Evolutionary conservation across 2,797 vertebrate species (phyloP).

Genomic region (Rhyacichthys aspro): DNA sequence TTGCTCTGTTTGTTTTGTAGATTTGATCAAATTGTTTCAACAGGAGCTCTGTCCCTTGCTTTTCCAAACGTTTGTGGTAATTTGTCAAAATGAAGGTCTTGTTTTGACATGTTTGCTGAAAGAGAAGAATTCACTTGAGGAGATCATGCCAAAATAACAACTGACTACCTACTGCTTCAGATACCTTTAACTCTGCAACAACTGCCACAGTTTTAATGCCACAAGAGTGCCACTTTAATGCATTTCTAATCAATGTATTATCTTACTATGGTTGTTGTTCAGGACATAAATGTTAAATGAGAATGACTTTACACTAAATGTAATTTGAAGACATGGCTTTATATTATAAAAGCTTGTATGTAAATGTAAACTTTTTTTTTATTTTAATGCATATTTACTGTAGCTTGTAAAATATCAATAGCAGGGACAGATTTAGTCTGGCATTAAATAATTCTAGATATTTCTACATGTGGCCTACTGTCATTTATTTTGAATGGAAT

Average conservation of each 20-base stretch:
- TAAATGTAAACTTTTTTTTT: slow-evolving; percentile 79
- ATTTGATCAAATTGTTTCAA: slow-evolving; percentile 39
- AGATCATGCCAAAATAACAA: slow-evolving; percentile 58
- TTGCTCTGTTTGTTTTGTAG: slow-evolving; percentile 25
- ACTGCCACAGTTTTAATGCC: slow-evolving; percentile 23
- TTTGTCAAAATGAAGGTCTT: slow-evolving; percentile 26
- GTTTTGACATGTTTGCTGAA: slow-evolving; percentile 34
- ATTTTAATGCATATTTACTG: slow-evolving; percentile 77
- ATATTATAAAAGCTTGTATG: slow-evolving; percentile 80
- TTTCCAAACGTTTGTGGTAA: slow-evolving; percentile 35
- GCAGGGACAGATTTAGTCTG: slow-evolving; percentile 79
- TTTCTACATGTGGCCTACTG: slow-evolving; percentile 70
- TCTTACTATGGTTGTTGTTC: slow-evolving; percentile 47
- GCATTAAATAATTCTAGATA: slow-evolving; percentile 80
- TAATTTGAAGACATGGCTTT: slow-evolving; percentile 61
- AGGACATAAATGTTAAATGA: slow-evolving; percentile 32
- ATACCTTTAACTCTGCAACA: slow-evolving; percentile 42
- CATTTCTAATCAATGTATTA: slow-evolving; percentile 34
- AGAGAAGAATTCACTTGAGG: slow-evolving; percentile 24
- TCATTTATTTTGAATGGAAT: slow-evolving; percentile 35
- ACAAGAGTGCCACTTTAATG: slow-evolving; percentile 30
- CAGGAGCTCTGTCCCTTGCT: slow-evolving; percentile 31
- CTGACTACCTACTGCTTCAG: slow-evolving; percentile 62
- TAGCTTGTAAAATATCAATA: slow-evolving; percentile 86
- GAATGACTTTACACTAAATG: slow-evolving; percentile 52